phyloP scores from a whole-genome alignment of 64 coral and sea anemone genomes.

The Cladopsammia gracilis region DNA sequence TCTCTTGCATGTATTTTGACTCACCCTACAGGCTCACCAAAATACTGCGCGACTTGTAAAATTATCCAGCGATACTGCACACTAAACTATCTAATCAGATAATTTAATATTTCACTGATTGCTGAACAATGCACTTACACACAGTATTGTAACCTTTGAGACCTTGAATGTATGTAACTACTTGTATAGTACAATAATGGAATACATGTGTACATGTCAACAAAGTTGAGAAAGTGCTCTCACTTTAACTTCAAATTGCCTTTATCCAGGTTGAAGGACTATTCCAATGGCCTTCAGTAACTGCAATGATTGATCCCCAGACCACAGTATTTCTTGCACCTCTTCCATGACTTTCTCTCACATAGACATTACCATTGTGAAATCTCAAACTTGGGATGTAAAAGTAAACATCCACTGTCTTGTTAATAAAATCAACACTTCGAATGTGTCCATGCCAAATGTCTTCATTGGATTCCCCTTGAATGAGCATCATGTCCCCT shows the following conservation, averaged over 20 bases:
- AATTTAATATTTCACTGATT: too few relatives aligned
- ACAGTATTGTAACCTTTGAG: too few relatives aligned
- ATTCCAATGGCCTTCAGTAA: slow-evolving; percentile 38
- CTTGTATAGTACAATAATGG: too few relatives aligned
- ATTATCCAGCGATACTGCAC: too few relatives aligned
- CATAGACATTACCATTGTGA: slow-evolving; percentile 30
- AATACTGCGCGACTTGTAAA: too few relatives aligned
- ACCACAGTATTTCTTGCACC: slow-evolving; percentile 39
- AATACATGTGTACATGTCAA: too few relatives aligned
- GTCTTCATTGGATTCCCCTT: slow-evolving; percentile 43
- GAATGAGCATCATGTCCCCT: slow-evolving; percentile 57
- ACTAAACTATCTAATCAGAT: too few relatives aligned
- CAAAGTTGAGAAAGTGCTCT: too few relatives aligned
- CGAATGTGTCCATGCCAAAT: slow-evolving; percentile 53
- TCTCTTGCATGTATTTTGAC: background rate
- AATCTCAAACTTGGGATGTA: slow-evolving; percentile 28
- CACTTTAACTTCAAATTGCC: background rate
- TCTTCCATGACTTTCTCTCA: slow-evolving; percentile 29
- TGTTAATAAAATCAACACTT: slow-evolving; percentile 41
- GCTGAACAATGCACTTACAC: too few relatives aligned
- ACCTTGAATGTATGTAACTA: too few relatives aligned
- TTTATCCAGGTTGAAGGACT: slow-evolving; percentile 38
- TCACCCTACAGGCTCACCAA: background rate
- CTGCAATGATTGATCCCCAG: slow-evolving; percentile 28
- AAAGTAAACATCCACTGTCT: slow-evolving; percentile 43